Percentiles rank a stretch among this genome's conserved stretches.
phyloP scores from a whole-genome alignment of 1,140 invertebrate genomes.

The Lepeophtheirus salmonis region DNA sequence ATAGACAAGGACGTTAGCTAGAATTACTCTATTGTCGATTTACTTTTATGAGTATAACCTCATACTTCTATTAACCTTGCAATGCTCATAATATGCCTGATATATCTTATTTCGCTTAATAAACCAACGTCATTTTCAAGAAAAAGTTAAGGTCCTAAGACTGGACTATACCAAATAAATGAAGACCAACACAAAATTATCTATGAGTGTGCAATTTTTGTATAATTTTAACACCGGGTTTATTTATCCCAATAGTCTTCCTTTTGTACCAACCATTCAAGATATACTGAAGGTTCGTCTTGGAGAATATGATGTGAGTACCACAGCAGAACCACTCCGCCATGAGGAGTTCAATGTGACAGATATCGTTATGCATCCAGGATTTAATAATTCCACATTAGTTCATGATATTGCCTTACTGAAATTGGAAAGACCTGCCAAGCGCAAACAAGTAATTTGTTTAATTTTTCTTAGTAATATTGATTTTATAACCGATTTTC shows the following conservation, averaged over 20 bases:
- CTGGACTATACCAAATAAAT: too few species aligned
- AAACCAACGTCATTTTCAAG: too few species aligned
- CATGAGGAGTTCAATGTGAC: conserved; percentile 26
- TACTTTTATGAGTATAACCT: too few species aligned
- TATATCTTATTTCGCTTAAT: too few species aligned
- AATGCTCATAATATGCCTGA: too few species aligned
- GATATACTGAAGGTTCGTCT: conserved; percentile 28
- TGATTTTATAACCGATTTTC: background rate
- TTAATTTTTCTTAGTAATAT: background rate
- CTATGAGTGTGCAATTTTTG: too few species aligned
- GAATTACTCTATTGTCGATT: too few species aligned
- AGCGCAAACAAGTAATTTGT: conserved; percentile 20
- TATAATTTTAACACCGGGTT: too few species aligned
- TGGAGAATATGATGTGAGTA: conserved; percentile 33
- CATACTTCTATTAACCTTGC: too few species aligned
- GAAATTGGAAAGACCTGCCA: conserved; percentile 25
- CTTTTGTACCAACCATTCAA: conserved; percentile 19
- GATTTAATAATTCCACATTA: conserved; percentile 14
- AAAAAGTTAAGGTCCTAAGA: too few species aligned
- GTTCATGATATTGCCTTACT: conserved; percentile 32
- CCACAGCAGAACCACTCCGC: conserved; percentile 24
- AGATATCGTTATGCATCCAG: conserved; percentile 24
- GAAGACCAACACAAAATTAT: too few species aligned
- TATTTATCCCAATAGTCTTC: conserved; percentile 11
- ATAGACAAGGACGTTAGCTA: too few species aligned